Evolutionary conservation across 2,888 invertebrate genomes (phyloP).

Genomic region (Stenodema calcarata): DNA sequence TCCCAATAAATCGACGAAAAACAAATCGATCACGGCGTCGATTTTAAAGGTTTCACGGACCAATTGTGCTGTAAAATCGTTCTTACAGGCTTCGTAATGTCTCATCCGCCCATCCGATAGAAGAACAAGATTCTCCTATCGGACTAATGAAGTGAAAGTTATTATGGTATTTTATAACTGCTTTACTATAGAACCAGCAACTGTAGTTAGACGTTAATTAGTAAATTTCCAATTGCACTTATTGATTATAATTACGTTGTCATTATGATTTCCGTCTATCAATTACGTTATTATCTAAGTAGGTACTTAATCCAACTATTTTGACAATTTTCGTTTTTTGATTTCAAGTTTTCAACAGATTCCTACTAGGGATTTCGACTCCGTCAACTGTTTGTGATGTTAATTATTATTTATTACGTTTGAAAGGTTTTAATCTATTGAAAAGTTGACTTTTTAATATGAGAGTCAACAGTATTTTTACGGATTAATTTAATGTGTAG

Average conservation of each 20-base stretch:
- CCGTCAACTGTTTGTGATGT: constrained; percentile 33
- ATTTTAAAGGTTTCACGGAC: not conserved
- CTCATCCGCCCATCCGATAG: not conserved
- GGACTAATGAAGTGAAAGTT: not conserved
- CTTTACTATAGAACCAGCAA: not conserved
- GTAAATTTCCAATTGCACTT: not conserved
- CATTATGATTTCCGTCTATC: not conserved
- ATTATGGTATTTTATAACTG: not conserved
- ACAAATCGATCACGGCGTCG: not conserved
- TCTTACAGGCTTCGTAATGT: not conserved
- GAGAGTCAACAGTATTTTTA: not conserved
- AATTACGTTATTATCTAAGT: not conserved
- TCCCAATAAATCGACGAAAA: not conserved
- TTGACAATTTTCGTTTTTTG: not conserved
- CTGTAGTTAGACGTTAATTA: not conserved
- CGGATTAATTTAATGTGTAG: not conserved
- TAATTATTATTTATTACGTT: constrained; percentile 32
- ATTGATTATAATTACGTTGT: not conserved
- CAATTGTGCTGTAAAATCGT: not conserved
- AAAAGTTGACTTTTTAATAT: not conserved
- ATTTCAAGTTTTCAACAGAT: not conserved
- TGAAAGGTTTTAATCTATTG: constrained; percentile 6
- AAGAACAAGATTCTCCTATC: not conserved
- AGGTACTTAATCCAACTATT: not conserved
- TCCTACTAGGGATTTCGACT: constrained; percentile 5